Conservation (phyloP, 2,888 invertebrate genomes). For the Tipula lateralis region DNA sequence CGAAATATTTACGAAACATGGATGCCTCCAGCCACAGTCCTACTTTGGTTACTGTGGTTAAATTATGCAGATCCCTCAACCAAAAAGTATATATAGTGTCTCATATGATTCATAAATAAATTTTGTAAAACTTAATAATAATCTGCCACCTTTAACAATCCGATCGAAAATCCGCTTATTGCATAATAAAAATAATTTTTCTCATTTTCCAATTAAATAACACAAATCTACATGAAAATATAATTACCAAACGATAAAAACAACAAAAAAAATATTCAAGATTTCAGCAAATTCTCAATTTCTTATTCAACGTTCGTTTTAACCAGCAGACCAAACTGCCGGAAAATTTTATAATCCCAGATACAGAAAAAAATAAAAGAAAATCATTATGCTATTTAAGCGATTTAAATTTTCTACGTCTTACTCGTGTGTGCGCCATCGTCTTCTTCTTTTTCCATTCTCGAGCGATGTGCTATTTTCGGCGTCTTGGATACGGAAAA, state of each 20-base stretch:
- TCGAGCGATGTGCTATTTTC: not conserved
- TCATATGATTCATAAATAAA: no score
- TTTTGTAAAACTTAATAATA: no score
- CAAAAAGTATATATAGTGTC: no score
- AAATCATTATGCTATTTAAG: slow-evolving; percentile 19
- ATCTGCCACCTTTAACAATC: no score
- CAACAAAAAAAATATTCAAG: not conserved
- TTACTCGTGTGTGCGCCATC: not conserved
- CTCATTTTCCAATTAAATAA: not conserved
- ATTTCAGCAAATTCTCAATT: slow-evolving; percentile 2
- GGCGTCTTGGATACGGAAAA: not conserved
- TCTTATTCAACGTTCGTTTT: not conserved
- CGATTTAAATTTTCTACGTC: not conserved
- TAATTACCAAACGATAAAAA: not conserved
- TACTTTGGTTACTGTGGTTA: no score
- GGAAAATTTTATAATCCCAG: not conserved
- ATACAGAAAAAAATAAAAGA: not conserved
- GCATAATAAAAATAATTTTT: not conserved
- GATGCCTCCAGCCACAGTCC: no score
- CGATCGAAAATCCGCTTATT: not conserved
- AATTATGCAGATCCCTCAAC: no score
- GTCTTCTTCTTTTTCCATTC: not conserved
- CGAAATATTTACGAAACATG: no score
- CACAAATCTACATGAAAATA: not conserved
- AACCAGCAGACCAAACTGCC: not conserved